Percentiles rank a stretch among this genome's conserved stretches.
Evolutionary conservation across 2,797 vertebrate species (phyloP).

Genomic region (Sebastes diploproa): DNA sequence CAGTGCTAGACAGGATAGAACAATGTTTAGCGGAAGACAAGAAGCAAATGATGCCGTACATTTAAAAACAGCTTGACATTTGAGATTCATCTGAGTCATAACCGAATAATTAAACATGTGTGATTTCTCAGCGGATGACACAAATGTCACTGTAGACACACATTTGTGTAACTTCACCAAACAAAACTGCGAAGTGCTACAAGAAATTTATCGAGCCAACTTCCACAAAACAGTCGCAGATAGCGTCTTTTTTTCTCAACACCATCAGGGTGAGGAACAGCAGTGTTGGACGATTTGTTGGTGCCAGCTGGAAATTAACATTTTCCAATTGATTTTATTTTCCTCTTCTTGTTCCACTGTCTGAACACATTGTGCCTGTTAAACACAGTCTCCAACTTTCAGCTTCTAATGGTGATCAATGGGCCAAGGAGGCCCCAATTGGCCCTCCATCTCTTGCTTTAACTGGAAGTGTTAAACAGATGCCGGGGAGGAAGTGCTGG

Average conservation of each 20-base stretch:
- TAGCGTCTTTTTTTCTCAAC: not conserved
- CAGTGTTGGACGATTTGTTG: constrained; percentile 23
- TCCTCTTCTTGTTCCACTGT: constrained; percentile 17
- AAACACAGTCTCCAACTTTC: constrained; percentile 30
- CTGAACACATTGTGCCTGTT: constrained; percentile 40
- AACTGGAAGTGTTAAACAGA: constrained; percentile 53
- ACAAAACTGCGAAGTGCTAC: constrained; percentile 11
- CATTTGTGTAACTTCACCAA: not conserved
- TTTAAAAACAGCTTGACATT: constrained; percentile 20
- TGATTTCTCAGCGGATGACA: constrained; percentile 9
- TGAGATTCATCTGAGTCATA: not conserved
- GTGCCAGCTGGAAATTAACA: constrained; percentile 43
- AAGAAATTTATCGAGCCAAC: constrained; percentile 11
- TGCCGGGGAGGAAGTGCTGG: constrained; percentile 16
- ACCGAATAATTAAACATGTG: not conserved
- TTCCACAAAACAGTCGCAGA: constrained; percentile 9
- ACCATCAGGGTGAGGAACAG: constrained; percentile 16
- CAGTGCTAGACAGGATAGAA: not conserved
- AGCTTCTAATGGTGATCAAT: constrained; percentile 51
- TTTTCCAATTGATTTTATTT: constrained; percentile 54
- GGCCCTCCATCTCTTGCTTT: constrained; percentile 32
- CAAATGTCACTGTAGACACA: constrained; percentile 22
- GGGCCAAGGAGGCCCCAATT: constrained; percentile 26
- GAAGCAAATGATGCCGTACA: constrained; percentile 2
- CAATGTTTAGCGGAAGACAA: not conserved